phyloP scores from a whole-genome alignment of 2,113 vertebrate species.

The Mobula hypostoma region DNA sequence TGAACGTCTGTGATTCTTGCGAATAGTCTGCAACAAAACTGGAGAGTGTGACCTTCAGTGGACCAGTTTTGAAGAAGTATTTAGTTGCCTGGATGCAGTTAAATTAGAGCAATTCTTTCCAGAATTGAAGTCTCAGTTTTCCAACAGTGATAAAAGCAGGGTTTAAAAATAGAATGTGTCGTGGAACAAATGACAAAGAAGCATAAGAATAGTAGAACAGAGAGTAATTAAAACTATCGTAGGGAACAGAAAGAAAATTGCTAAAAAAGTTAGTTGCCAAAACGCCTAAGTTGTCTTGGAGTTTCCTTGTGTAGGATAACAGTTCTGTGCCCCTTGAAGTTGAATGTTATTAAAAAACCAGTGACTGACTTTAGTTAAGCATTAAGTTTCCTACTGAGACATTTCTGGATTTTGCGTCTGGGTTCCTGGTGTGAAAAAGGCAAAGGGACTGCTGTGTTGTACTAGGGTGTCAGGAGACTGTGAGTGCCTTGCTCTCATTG shows the following conservation, averaged over 20 bases:
- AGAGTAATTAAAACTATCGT: background rate
- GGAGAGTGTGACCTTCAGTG: background rate
- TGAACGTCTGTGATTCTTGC: no score
- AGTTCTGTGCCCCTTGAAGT: no score
- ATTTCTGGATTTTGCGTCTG: background rate
- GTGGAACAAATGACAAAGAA: background rate
- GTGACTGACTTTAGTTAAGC: no score
- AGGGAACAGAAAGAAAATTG: background rate
- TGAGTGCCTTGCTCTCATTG: no score
- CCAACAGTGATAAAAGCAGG: background rate
- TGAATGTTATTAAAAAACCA: no score
- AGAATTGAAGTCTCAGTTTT: background rate
- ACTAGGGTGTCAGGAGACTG: no score
- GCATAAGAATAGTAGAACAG: background rate
- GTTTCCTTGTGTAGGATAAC: no score
- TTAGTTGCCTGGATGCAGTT: background rate
- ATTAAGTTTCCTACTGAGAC: no score
- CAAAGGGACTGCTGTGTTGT: no score
- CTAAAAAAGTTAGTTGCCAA: no score
- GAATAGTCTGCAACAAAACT: background rate
- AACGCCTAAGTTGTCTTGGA: no score
- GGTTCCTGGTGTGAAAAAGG: no score
- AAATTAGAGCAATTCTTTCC: background rate
- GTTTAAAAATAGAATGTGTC: background rate
- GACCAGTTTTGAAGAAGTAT: slow-evolving; percentile 10